Conservation (phyloP, 2,888 invertebrate genomes). For the Lycocerus yunnanus region DNA sequence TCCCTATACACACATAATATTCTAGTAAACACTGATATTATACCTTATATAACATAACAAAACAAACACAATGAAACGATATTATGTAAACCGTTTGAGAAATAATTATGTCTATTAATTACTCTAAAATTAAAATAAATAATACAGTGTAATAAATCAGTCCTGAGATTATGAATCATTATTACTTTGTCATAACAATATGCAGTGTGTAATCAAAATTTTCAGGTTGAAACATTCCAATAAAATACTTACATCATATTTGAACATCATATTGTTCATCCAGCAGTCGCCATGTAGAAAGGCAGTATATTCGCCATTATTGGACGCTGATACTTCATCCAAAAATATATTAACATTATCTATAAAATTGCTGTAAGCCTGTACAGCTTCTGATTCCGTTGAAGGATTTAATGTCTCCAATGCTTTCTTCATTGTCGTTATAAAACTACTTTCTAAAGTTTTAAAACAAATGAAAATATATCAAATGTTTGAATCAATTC, state of each 20-base stretch:
- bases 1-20: too few species aligned
- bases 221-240: background rate
- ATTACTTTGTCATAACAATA: too few species aligned
- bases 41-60: too few species aligned
- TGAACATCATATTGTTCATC: conserved; percentile 43
- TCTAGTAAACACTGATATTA: too few species aligned
- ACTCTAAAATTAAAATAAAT: too few species aligned
- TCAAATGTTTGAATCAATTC: background rate
- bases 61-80: too few species aligned
- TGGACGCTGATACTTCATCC: background rate
- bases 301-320: conserved; percentile 25
- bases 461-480: background rate
- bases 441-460: background rate
- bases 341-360: background rate
- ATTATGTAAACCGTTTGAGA: too few species aligned
- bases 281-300: conserved; percentile 43
- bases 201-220: too few species aligned
- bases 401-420: background rate
- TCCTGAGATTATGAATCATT: too few species aligned
- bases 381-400: background rate
- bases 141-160: too few species aligned
- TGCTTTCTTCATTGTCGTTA: background rate
- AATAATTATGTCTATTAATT: too few species aligned
- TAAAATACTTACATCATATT: conserved; percentile 32
- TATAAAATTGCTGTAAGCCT: background rate